A percentile compares a stretch with the other conserved stretches of the same genome.
Conservation (phyloP, 2,797 vertebrate genomes). For the Ficedula albicollis region DNA sequence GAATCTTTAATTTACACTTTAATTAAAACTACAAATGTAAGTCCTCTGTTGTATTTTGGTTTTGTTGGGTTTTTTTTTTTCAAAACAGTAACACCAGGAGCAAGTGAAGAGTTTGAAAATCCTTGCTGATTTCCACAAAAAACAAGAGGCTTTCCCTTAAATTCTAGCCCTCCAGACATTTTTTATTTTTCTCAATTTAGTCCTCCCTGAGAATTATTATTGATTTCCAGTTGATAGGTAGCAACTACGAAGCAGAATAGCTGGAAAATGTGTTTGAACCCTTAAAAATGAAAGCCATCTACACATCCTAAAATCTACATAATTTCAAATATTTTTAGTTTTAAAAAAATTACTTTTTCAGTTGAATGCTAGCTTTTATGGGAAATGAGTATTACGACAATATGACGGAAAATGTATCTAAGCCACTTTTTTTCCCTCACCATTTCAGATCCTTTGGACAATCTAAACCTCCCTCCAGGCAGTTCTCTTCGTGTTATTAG, state of each 20-base stretch:
- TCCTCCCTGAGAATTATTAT: not conserved
- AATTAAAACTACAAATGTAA: not conserved
- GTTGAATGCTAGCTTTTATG: not conserved
- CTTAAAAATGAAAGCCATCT: not conserved
- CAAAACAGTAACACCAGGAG: not conserved
- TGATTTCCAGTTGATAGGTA: not conserved
- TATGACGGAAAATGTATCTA: not conserved
- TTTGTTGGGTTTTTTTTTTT: no score
- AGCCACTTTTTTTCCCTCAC: not conserved
- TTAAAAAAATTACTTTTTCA: not conserved
- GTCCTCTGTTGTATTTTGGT: accelerated
- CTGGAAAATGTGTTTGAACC: not conserved
- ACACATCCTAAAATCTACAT: not conserved
- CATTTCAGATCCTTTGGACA: not conserved
- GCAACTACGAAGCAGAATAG: not conserved
- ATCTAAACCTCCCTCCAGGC: not conserved
- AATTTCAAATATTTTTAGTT: not conserved
- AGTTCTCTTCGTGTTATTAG: not conserved
- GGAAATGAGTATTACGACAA: not conserved
- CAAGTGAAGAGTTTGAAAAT: not conserved
- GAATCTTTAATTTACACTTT: not conserved
- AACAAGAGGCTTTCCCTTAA: not conserved
- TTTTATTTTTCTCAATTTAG: not conserved
- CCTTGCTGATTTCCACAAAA: not conserved
- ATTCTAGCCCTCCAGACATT: not conserved